Conservation (phyloP, 2,797 vertebrate species). For the Xerus rutilus region DNA sequence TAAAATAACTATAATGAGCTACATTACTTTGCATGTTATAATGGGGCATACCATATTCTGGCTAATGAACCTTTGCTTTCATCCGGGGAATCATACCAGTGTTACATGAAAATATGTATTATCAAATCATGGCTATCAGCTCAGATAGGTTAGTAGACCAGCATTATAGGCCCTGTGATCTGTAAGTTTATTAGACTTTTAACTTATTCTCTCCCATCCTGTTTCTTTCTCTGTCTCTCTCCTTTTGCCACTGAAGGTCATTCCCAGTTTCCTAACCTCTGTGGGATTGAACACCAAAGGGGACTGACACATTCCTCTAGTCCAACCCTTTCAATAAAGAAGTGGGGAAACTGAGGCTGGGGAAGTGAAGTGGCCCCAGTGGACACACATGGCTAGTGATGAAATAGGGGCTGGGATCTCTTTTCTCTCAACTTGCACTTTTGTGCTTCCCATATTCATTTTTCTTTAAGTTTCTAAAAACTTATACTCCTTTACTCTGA, state of each 20-base stretch:
- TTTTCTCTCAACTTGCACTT: neutral
- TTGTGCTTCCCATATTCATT: neutral
- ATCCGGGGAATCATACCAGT: neutral
- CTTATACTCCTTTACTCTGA: neutral
- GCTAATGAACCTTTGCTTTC: neutral
- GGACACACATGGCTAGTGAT: neutral
- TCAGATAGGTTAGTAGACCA: neutral
- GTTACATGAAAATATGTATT: slow-evolving; percentile 32
- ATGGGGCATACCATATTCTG: neutral
- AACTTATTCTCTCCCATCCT: neutral
- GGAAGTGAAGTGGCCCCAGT: neutral
- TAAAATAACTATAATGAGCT: slow-evolving; percentile 8
- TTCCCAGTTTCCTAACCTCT: slow-evolving; percentile 19
- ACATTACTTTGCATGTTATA: neutral
- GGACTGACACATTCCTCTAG: neutral
- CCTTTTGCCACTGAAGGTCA: neutral
- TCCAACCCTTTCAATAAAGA: neutral
- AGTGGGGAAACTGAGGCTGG: neutral
- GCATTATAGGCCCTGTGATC: neutral
- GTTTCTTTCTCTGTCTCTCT: neutral
- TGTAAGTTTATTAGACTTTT: neutral
- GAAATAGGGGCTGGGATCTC: neutral
- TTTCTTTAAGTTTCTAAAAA: slow-evolving; percentile 37
- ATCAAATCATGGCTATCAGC: neutral
- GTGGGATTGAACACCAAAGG: neutral